Evolutionary conservation across 2,888 invertebrate species (phyloP), one percentile per base, ranked within the genome.

Genomic region (Frankliniella fusca): DNA sequence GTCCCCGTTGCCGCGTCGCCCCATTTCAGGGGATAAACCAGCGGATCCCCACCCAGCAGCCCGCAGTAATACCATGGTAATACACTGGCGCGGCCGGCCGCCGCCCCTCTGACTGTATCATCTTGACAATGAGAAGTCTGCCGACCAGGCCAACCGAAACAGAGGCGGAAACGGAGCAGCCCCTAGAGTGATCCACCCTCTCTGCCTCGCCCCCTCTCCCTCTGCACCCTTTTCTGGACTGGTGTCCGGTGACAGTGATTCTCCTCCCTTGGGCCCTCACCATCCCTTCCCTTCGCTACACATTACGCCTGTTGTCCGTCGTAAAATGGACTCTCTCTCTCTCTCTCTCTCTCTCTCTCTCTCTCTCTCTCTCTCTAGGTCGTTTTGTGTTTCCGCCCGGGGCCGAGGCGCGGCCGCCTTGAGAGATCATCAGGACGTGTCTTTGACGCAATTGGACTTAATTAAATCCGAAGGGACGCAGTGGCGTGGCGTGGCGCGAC

Each of bases 91-190:
- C 15, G 61, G 61, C 18, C 20, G 61, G 61, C 54, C 54, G 18
- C 18, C 10, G 54, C 15, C 15, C 12, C 54, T 5, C 54, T 0
- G 54, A 54, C 54, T 76, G 70, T 76, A 76, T 76, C 70, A 76
- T 76, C 70, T 76, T 27, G 70, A 76, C 70, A 76, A 76, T 76
- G 70, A 76, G 70, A 76, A 27, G 70, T 61, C 61, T 18, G 20
- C 15, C 15, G 70, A 2, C 70, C 27, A 27, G 10, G 27, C 70
- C 70, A 12, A n/a, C 23, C 7, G 61, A 61, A 18, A 11, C 38
- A 10, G 61, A n/a, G 61, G 70, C 70, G 23, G 70, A 23, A 70
- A 70, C 70, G 12, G 23, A 76, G 70, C 27, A 23, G 11, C 70
- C 3, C n/a, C 23, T 3, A 23, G 23, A 23, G 27, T 27, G 11